phyloP scores from a whole-genome alignment of 2,888 invertebrate species.

The Apamea sordens region DNA sequence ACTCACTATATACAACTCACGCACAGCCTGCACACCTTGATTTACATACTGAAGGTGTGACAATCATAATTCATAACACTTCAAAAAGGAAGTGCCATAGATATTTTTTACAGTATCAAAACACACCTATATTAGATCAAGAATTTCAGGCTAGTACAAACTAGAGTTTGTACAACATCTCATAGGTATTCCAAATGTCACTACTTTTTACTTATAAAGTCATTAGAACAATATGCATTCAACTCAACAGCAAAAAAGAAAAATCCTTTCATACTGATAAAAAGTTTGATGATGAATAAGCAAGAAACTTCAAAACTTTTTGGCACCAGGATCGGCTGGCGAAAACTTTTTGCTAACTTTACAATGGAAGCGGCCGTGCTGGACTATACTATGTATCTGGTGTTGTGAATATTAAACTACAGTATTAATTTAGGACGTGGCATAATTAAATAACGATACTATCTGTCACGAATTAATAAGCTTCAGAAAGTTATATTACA shows the following conservation, averaged over 20 bases:
- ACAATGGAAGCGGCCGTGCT: conserved; percentile 35
- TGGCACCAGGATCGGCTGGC: conserved; percentile 53
- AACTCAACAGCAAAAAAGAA: conserved; percentile 19
- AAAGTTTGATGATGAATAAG: conserved; percentile 52
- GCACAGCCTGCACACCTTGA: conserved; percentile 84
- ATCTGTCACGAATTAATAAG: conserved; percentile 16
- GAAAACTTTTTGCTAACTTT: conserved; percentile 60
- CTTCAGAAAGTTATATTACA: conserved; percentile 19
- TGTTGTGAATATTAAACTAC: conserved; percentile 40
- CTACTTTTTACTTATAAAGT: background rate
- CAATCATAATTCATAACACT: conserved; percentile 66
- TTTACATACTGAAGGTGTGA: conserved; percentile 80
- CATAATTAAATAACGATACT: conserved; percentile 24
- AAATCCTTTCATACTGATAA: conserved; percentile 40
- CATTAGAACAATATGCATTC: conserved; percentile 1
- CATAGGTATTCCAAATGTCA: background rate
- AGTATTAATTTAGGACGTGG: conserved; percentile 30
- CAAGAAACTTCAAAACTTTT: conserved; percentile 56
- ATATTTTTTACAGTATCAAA: conserved; percentile 36
- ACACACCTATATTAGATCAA: conserved; percentile 23
- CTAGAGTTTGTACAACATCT: background rate
- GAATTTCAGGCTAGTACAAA: background rate
- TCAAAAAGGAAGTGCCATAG: conserved; percentile 38
- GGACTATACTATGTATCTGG: conserved; percentile 54
- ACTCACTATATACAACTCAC: conserved; percentile 74